These are phyloP conservation scores for Ametastegia equiseti DNA, from an alignment of 2,888 invertebrate genomes.

Conservation along the genomic window DNA sequence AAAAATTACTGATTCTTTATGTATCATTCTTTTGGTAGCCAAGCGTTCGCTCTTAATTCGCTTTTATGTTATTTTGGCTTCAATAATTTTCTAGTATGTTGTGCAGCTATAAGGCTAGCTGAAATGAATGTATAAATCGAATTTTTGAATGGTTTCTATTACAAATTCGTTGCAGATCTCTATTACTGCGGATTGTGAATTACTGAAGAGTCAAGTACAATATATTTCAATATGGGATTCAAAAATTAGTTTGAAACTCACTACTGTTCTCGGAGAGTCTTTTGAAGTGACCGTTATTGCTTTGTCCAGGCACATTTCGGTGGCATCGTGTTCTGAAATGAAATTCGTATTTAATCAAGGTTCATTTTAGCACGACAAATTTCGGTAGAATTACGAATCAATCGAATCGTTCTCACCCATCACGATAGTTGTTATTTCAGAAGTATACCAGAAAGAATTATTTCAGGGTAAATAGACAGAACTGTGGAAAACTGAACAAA, in stretches of 20 bases:
- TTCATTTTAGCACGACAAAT: not conserved
- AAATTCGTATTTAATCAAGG: not conserved
- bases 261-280: not conserved
- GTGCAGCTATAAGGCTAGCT: not conserved
- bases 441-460: not conserved
- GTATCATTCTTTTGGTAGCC: not conserved
- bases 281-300: not conserved
- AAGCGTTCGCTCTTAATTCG: not conserved
- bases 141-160: not conserved
- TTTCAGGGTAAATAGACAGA: not conserved
- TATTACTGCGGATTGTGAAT: not conserved
- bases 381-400: not conserved
- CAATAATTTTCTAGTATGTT: not conserved
- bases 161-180: not conserved
- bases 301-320: constrained; percentile 23
- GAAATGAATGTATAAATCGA: not conserved
- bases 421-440: not conserved
- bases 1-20: not conserved
- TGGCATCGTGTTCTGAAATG: constrained; percentile 20
- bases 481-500: not conserved
- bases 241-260: not conserved
- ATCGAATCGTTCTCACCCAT: not conserved
- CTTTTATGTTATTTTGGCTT: not conserved
- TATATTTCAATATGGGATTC: not conserved
- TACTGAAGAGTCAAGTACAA: not conserved